These are phyloP conservation scores for Hypsibius dujardini DNA, from an alignment of 1,140 invertebrate genomes.

Conservation along the genomic window DNA sequence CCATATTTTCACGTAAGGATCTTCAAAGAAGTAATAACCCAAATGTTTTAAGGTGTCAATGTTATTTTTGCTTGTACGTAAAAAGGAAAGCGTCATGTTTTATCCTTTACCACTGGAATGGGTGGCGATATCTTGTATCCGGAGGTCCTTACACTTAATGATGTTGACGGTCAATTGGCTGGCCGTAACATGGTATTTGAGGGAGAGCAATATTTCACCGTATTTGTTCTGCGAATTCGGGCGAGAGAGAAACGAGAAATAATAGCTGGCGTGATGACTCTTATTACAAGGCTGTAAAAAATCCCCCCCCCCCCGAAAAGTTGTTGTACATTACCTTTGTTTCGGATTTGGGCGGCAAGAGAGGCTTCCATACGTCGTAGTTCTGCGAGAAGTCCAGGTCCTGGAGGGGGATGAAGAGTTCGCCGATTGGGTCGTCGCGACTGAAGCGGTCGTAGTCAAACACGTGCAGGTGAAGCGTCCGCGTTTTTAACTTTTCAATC, in stretches of 20 bases:
- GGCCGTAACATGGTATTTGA: constrained; percentile 69
- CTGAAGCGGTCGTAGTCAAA: constrained; percentile 91
- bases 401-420: constrained; percentile 67
- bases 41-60: too few relatives aligned
- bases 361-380: constrained; percentile 5
- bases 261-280: too few relatives aligned
- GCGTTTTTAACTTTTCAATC: constrained; percentile 72
- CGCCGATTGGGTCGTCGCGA: constrained; percentile 83
- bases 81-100: background rate
- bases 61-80: too few relatives aligned
- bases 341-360: constrained; percentile 1
- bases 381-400: constrained; percentile 5
- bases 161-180: constrained; percentile 66
- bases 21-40: constrained; percentile 36
- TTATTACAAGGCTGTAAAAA: too few relatives aligned
- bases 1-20: constrained; percentile 92
- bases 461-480: constrained; percentile 77
- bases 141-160: constrained; percentile 72
- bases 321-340: background rate
- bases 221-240: constrained; percentile 42
- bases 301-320: too few relatives aligned
- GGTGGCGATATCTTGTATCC: constrained; percentile 52
- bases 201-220: constrained; percentile 67
- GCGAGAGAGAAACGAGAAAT: too few relatives aligned
- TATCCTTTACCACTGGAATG: background rate